Evolutionary conservation across 2,888 invertebrate genomes (phyloP), one percentile per base, ranked within the genome.

Genomic region (Zaprionus obscuricornis): DNA sequence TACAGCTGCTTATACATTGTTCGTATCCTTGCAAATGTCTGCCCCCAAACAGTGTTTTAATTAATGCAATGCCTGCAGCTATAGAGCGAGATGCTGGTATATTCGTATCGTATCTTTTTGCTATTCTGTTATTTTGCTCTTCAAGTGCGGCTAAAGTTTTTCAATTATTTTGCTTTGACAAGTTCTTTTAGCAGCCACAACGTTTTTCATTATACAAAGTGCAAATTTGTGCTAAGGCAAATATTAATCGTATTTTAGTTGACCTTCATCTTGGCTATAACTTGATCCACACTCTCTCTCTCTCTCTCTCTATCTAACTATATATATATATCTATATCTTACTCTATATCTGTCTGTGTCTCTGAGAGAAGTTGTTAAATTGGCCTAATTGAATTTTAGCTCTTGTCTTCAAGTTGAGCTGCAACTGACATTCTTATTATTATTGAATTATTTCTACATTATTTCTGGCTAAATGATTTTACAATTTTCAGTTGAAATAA

Each of bases 81-180:
- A 31, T 39, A 24, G 37, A 27, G 42, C 37, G n/a, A n/a, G n/a
- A n/a, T n/a, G n/a, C n/a, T n/a, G n/a, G n/a, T 29, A 14, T 5
- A 13, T 16, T 31, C 13, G 7, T 66, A 29, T 51, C 67, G 49
- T 26, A 46, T 16, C 2, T 13, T 16, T 31, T 50, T 57, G 33
- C 37, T 39, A 22, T 27, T 47, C 64, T 51, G 22, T 22, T 8
- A 34, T 37, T 55, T 49, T 36, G 42, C 10, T 16, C 13, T 7
- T n/a, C 11, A 14, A 33, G 20, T 20, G 34, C 31, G 22, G 16
- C 20, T 8, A 74, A 85, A 78, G 67, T 85, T 78, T 85, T 83
- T 74, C 76, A 75, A 79, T 85, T 78, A 83, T 69, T 75, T 64
- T 37, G 50, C 67, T 50, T 66, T 85, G 75, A 74, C 66, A 70